A percentile compares a stretch with the other conserved stretches of the same genome.
Conservation (phyloP, 2,797 vertebrate genomes). For the Diceros bicornis region DNA sequence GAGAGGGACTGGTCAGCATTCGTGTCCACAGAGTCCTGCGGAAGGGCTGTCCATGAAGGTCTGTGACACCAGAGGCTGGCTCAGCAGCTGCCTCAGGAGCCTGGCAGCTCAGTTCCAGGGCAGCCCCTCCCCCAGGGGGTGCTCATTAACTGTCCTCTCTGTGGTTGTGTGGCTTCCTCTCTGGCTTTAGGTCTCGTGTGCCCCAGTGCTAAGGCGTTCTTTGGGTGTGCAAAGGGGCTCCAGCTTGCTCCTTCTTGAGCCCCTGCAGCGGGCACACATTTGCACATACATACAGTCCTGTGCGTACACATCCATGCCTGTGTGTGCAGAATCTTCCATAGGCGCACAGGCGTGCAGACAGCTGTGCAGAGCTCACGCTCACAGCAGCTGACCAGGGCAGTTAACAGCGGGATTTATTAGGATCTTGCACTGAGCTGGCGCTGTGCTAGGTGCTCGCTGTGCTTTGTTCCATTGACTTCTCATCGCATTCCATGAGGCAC, state of each 20-base stretch:
- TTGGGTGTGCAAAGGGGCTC: background rate
- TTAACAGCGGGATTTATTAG: accelerated
- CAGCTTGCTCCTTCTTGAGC: background rate
- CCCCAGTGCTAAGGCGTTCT: background rate
- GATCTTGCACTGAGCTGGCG: accelerated
- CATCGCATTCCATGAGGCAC: background rate
- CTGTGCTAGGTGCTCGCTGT: no score
- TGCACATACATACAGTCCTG: accelerated
- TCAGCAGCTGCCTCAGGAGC: accelerated
- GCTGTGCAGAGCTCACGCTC: no score
- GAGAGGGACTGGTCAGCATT: background rate
- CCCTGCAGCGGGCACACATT: no score
- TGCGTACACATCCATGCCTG: accelerated
- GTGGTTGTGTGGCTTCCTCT: background rate
- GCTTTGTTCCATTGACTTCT: background rate
- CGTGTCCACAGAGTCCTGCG: background rate
- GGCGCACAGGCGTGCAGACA: accelerated
- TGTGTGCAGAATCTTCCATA: background rate
- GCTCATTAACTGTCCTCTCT: background rate
- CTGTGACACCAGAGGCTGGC: background rate
- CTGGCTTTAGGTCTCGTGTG: background rate
- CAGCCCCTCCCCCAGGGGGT: accelerated
- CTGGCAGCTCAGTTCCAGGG: background rate
- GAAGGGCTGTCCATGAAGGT: background rate
- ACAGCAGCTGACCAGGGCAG: accelerated